A percentile compares a stretch with the other conserved stretches of the same genome.
These are phyloP conservation scores for Naso thynnoides DNA, from an alignment of 2,797 vertebrate species.

Conservation along the genomic window DNA sequence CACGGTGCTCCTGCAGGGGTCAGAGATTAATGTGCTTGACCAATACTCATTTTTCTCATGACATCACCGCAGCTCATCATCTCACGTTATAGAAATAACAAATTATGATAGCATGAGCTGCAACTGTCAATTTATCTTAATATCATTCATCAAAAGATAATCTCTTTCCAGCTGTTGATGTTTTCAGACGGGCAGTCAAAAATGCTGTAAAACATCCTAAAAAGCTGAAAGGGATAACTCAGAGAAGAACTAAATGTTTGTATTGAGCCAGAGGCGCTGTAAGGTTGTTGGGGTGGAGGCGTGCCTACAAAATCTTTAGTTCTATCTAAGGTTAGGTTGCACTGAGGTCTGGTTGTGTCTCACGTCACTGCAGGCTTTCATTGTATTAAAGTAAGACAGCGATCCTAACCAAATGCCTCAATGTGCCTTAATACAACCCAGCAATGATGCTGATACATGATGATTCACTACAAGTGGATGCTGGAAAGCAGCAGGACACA, in stretches of 20 bases:
- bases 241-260: neutral
- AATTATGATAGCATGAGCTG: neutral
- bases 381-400: too few relatives aligned
- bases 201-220: too few relatives aligned
- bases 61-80: constrained; percentile 43
- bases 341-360: neutral
- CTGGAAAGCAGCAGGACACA: neutral
- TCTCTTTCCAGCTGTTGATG: neutral
- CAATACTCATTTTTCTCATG: constrained; percentile 69
- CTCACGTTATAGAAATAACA: neutral
- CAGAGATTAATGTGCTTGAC: constrained; percentile 67
- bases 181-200: neutral
- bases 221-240: neutral
- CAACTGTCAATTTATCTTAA: too few relatives aligned
- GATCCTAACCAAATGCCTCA: too few relatives aligned
- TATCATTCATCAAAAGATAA: neutral
- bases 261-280: neutral
- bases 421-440: too few relatives aligned
- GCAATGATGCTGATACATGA: neutral
- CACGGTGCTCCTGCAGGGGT: constrained; percentile 50
- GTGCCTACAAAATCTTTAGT: neutral
- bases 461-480: neutral
- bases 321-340: neutral
- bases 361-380: too few relatives aligned
- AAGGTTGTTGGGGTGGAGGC: neutral